These are phyloP conservation scores for Tenthredo notha DNA, from an alignment of 2,888 invertebrate species.

Conservation along the genomic window DNA sequence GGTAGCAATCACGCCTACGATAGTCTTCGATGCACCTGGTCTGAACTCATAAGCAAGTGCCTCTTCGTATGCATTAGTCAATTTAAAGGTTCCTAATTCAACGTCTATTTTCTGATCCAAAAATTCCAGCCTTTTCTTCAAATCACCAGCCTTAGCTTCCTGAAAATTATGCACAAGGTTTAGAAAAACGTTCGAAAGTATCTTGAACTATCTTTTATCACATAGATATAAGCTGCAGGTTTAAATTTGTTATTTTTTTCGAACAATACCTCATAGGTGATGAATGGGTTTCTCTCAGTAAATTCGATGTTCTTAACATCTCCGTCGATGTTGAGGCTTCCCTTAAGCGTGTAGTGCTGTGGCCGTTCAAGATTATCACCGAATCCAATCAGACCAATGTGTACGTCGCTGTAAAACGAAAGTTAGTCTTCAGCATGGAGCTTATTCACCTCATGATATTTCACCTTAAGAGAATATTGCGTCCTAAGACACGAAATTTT, in stretches of 20 bases:
- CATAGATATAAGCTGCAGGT: background rate
- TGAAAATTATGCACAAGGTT: constrained; percentile 57
- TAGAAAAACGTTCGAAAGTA: background rate
- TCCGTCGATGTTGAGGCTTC: constrained; percentile 80
- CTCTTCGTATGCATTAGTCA: constrained; percentile 82
- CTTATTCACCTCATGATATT: background rate
- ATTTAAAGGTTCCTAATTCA: constrained; percentile 78
- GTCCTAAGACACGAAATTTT: constrained; percentile 73
- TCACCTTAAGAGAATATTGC: background rate
- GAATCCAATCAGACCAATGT: constrained; percentile 82
- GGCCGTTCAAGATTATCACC: constrained; percentile 81
- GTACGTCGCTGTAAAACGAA: constrained; percentile 79
- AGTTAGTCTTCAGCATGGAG: background rate
- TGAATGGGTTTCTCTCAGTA: constrained; percentile 66
- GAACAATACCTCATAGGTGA: constrained; percentile 65
- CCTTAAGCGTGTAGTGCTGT: constrained; percentile 81
- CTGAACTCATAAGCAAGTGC: constrained; percentile 87
- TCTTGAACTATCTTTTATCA: background rate
- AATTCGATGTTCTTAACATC: constrained; percentile 78
- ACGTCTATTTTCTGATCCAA: constrained; percentile 77
- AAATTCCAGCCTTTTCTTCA: constrained; percentile 66
- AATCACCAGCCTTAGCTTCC: constrained; percentile 69
- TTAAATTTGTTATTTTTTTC: background rate
- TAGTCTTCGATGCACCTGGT: constrained; percentile 87
- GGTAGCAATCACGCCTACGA: constrained; percentile 84